A percentile compares a stretch with the other conserved stretches of the same genome.
Conservation (phyloP, 2,113 vertebrate genomes). For the Theropithecus gelada region DNA sequence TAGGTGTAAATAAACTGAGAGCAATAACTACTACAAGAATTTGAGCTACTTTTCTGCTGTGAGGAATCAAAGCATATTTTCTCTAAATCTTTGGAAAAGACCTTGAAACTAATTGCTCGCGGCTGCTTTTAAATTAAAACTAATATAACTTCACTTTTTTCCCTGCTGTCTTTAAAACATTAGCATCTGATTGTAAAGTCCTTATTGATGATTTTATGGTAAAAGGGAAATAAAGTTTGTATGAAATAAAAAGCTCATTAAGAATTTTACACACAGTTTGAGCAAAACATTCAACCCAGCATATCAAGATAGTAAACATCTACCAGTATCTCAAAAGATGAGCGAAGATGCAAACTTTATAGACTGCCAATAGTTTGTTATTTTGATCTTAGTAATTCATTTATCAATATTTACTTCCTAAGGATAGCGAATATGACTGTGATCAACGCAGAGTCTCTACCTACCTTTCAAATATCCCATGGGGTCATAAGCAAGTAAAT, state of each 20-base stretch:
- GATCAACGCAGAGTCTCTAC: not conserved
- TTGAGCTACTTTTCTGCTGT: not conserved
- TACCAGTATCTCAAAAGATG: not conserved
- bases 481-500: not conserved
- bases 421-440: not conserved
- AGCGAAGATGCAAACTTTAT: not conserved
- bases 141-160: not conserved
- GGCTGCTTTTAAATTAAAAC: not conserved
- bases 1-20: not conserved
- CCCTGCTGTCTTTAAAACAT: not conserved
- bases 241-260: not conserved
- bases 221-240: not conserved
- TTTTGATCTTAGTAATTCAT: not conserved
- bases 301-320: not conserved
- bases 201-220: not conserved
- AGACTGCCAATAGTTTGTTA: not conserved
- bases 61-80: not conserved
- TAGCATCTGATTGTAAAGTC: not conserved
- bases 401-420: not conserved
- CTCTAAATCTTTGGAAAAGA: not conserved
- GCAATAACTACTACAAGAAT: not conserved
- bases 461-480: not conserved
- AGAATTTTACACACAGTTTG: not conserved
- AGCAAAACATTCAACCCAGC: not conserved
- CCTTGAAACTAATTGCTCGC: not conserved